Base-by-base conservation (phyloP, 2,797 vertebrate genomes). In the Typhlichthys eigenmanni region DNA sequence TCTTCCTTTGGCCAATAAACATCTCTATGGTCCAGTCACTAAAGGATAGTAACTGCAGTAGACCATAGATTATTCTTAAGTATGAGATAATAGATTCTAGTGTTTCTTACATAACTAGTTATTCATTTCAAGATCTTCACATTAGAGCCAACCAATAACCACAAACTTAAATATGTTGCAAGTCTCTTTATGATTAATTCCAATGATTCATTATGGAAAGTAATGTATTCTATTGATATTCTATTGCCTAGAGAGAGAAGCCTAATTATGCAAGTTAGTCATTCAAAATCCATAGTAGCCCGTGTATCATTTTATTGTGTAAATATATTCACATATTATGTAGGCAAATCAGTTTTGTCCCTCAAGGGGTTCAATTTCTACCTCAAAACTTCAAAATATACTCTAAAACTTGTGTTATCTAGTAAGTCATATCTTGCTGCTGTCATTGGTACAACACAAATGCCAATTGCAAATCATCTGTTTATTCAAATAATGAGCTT, bases 181-280 rank as follows among this genome's bases (percentile, higher is more conserved):
- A 58, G 48, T 68, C 66, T 75, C 49, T 46, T 45, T 38, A 47
- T 55, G 14, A 46, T 29, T 29, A 69, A 72, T 71, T 71, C 62
- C 59, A 64, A 56, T 79, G 62, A 38, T 19, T 47, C 61, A 38
- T 50, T 43, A 4, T 29, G 24, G 24, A 43, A 43, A 29, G 54
- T 77, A 71, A 78, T 84, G 68, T 69, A 80, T 81, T 84, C 67
- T 66, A 71, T 77, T 75, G 81, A 85, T 85, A 78, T 68, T 62
- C 68, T 60, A 64, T 69, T 72, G 78, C 63, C 70, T 67, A 60
- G 71, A 81, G 70, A 83, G 68, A 43, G 48, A 80, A 69, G 74
- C 59, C 74, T 55, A 9, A 67, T 74, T 69, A 76, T 66, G 71
- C 61, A 75, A 81, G 62, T 70, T 61, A 81, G 80, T 85, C 24